Evolutionary conservation across 2,888 invertebrate genomes (phyloP).

Genomic region (Hypomecis punctinalis): DNA sequence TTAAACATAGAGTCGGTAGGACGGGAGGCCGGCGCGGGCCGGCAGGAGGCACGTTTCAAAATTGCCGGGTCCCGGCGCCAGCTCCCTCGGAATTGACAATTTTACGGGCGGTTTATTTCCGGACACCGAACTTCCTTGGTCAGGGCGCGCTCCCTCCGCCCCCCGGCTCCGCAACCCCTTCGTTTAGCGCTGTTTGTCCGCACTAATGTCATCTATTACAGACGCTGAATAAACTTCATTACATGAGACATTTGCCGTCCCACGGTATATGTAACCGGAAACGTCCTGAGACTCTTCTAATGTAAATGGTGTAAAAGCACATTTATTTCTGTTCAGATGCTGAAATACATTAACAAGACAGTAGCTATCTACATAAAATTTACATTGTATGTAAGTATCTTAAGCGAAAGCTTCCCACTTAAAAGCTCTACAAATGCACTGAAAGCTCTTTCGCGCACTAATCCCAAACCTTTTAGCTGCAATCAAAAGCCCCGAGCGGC

Average conservation of each 20-base stretch:
- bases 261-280: constrained; percentile 39
- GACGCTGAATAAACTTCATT: constrained; percentile 47
- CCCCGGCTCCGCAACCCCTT: constrained; percentile 65
- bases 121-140: constrained; percentile 83
- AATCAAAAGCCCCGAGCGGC: constrained; percentile 84
- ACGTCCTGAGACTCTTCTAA: constrained; percentile 20
- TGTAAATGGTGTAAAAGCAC: constrained; percentile 16
- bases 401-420: constrained; percentile 85
- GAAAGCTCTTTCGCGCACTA: constrained; percentile 86
- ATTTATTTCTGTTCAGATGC: constrained; percentile 31
- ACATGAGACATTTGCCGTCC: constrained; percentile 24
- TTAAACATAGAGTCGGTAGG: constrained; percentile 52
- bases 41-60: constrained; percentile 62
- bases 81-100: constrained; percentile 87
- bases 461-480: constrained; percentile 86
- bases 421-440: constrained; percentile 86
- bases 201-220: constrained; percentile 49
- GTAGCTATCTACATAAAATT: constrained; percentile 76
- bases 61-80: constrained; percentile 74
- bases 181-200: constrained; percentile 57
- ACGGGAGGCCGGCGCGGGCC: constrained; percentile 50
- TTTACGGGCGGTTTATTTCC: constrained; percentile 89
- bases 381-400: constrained; percentile 85
- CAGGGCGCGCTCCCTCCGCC: constrained; percentile 61
- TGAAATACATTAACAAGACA: constrained; percentile 41